Evolutionary conservation across 2,888 invertebrate species (phyloP).

Genomic region (Ceriagrion tenellum): DNA sequence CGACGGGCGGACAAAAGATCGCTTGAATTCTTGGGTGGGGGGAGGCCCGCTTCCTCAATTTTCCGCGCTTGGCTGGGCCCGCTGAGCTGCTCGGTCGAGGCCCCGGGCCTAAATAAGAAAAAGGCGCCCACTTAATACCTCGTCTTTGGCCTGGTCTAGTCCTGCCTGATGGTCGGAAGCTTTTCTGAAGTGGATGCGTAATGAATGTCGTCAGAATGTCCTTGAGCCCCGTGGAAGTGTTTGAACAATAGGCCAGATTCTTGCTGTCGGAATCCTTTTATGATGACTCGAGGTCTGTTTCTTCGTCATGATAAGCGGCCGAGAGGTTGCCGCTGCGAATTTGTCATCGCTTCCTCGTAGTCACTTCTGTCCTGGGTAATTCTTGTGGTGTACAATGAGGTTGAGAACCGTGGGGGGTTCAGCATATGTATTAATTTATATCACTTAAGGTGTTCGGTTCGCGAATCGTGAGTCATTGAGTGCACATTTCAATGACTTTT

Average conservation of each 20-base stretch:
- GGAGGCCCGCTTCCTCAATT: not conserved
- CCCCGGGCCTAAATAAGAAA: too few relatives aligned
- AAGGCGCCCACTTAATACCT: not conserved
- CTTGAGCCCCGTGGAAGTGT: not conserved
- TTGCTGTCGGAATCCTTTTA: not conserved
- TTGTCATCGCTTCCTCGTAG: not conserved
- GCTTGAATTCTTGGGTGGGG: not conserved
- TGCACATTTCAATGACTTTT: too few relatives aligned
- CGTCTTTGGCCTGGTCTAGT: not conserved
- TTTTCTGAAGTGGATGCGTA: not conserved
- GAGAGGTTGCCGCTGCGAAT: not conserved
- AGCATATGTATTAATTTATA: too few relatives aligned
- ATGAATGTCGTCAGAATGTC: not conserved
- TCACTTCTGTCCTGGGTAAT: not conserved
- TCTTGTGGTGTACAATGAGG: too few relatives aligned
- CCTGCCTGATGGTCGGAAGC: not conserved
- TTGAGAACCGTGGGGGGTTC: too few relatives aligned
- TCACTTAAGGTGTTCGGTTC: too few relatives aligned
- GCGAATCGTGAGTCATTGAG: too few relatives aligned
- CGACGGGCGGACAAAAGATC: not conserved
- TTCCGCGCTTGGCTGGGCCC: not conserved
- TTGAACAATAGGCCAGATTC: not conserved
- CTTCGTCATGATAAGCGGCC: not conserved
- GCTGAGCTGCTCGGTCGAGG: not conserved
- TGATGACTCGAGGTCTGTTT: not conserved